A percentile compares a stretch with the other conserved stretches of the same genome.
phyloP scores from a whole-genome alignment of 1,140 invertebrate species.

The Pinna nobilis region DNA sequence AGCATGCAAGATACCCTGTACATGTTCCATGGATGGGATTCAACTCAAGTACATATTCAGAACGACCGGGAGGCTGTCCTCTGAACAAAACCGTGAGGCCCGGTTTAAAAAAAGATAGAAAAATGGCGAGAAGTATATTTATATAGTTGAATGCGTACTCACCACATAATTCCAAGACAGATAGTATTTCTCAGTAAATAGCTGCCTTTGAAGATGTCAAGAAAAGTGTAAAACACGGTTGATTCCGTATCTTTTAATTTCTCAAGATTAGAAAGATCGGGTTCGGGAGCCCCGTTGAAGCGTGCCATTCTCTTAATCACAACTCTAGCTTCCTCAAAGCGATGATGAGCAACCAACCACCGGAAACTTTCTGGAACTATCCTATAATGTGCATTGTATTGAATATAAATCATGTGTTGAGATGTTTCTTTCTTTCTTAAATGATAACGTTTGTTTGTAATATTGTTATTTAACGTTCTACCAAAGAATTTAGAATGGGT shows the following conservation, averaged over 20 bases:
- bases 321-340: constrained; percentile 9
- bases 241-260: neutral
- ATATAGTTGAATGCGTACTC: too few species aligned
- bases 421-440: too few species aligned
- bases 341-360: constrained; percentile 27
- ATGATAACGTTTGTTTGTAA: too few species aligned
- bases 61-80: neutral
- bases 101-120: neutral
- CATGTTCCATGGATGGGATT: too few species aligned
- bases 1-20: too few species aligned
- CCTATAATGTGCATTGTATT: too few species aligned
- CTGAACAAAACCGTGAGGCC: neutral
- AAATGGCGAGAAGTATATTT: too few species aligned
- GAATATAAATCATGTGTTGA: too few species aligned
- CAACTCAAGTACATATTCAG: too few species aligned
- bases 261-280: constrained; percentile 11
- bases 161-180: neutral
- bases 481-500: too few species aligned
- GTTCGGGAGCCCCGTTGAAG: constrained; percentile 22
- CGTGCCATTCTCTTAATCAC: constrained; percentile 28
- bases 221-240: neutral
- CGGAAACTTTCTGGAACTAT: constrained; percentile 41
- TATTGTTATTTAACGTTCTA: too few species aligned
- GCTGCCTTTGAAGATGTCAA: neutral
- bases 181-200: neutral